Percentiles rank a stretch among this genome's conserved stretches.
phyloP scores from a whole-genome alignment of 2,113 vertebrate species.

The Eleginops maclovinus region DNA sequence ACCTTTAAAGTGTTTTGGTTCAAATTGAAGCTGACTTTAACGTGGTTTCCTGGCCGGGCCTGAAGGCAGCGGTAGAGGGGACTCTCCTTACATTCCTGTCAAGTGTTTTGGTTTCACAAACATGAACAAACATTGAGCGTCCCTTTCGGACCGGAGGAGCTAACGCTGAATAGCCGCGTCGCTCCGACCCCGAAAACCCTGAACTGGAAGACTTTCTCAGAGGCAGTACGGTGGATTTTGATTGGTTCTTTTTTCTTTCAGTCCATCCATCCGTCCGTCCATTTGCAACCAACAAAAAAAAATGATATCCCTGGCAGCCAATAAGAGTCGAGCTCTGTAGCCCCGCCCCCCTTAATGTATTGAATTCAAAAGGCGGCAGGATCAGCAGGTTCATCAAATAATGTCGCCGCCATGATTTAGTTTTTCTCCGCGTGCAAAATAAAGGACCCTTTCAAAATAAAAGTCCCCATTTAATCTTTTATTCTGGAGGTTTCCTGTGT shows the following conservation, averaged over 20 bases:
- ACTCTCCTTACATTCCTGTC: constrained; percentile 17
- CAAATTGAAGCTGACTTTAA: too few relatives aligned
- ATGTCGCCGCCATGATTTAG: background rate
- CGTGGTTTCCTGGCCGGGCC: too few relatives aligned
- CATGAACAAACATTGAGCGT: background rate
- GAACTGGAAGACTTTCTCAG: constrained; percentile 81
- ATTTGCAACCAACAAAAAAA: constrained; percentile 2
- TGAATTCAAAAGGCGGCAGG: constrained; percentile 9
- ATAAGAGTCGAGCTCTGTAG: background rate
- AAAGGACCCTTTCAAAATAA: background rate
- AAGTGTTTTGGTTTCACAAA: constrained; percentile 4
- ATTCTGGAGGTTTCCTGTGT: background rate
- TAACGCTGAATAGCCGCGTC: too few relatives aligned
- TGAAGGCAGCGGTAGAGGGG: constrained; percentile 9
- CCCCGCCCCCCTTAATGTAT: background rate
- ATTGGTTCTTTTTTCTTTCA: constrained; percentile 45
- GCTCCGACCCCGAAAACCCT: constrained; percentile 1
- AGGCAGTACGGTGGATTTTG: constrained; percentile 64
- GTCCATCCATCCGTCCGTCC: background rate
- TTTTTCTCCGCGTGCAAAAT: constrained; percentile 11
- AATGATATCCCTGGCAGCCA: background rate
- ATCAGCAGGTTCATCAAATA: constrained; percentile 21
- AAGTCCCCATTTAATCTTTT: background rate
- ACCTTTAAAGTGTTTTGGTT: too few relatives aligned
- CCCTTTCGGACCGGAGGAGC: background rate